These are phyloP conservation scores for Urosaurus nigricauda DNA, from an alignment of 2,797 vertebrate species.

Conservation along the genomic window DNA sequence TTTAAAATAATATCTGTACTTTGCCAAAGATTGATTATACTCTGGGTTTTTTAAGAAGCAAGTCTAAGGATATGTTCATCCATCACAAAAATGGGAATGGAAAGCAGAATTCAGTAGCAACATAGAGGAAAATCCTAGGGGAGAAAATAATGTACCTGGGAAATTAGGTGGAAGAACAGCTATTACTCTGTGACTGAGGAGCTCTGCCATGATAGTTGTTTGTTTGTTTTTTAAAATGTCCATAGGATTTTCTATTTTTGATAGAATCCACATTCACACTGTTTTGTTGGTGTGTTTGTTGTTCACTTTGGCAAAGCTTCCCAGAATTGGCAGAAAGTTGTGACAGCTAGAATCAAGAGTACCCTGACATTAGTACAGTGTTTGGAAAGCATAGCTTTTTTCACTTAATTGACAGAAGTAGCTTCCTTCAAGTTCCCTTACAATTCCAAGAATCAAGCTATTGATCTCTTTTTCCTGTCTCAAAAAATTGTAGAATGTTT, in stretches of 20 bases:
- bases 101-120: neutral
- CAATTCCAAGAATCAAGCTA: neutral
- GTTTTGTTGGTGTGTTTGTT: neutral
- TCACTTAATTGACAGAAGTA: too few relatives aligned
- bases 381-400: neutral
- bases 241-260: neutral
- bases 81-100: neutral
- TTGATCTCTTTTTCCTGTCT: neutral
- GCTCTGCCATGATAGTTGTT: neutral
- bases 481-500: neutral
- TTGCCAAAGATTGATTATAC: conserved; percentile 18
- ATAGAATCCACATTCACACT: neutral
- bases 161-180: accelerated
- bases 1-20: neutral
- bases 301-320: neutral
- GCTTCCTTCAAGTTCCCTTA: neutral
- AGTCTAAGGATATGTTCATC: conserved; percentile 4
- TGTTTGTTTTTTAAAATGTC: neutral
- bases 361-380: neutral
- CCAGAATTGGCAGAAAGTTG: neutral
- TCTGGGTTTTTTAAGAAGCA: conserved; percentile 35
- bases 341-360: neutral
- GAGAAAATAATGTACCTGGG: neutral
- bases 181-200: neutral
- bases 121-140: neutral